Conservation (phyloP, 2,113 vertebrate species). For the Cololabis saira region DNA sequence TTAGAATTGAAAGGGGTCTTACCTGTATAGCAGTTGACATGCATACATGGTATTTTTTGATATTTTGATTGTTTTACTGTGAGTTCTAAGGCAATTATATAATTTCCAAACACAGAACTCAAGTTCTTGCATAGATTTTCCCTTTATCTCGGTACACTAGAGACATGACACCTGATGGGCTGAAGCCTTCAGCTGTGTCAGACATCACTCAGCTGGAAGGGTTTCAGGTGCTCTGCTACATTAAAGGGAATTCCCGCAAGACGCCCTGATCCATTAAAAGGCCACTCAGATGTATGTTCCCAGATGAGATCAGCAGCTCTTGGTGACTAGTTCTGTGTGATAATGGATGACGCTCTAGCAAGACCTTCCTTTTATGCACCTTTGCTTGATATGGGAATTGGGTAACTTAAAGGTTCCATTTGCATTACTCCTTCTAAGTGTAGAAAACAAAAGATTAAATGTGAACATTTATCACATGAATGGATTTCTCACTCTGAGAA, state of each 20-base stretch:
- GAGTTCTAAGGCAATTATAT: neutral
- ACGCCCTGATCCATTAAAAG: constrained; percentile 56
- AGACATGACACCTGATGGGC: constrained; percentile 14
- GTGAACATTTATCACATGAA: constrained; percentile 32
- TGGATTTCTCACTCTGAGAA: constrained; percentile 16
- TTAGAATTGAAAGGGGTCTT: no score
- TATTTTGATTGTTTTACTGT: no score
- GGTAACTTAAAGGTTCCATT: no score
- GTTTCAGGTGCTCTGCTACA: constrained; percentile 41
- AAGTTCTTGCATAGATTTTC: constrained; percentile 35
- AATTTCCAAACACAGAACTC: constrained; percentile 1
- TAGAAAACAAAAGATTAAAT: constrained; percentile 26
- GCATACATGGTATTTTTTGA: no score
- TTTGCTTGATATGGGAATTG: no score
- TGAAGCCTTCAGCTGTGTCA: constrained; percentile 31
- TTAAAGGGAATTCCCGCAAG: constrained; percentile 57
- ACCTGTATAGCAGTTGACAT: no score
- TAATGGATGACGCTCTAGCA: constrained; percentile 43
- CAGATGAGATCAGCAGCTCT: constrained; percentile 52
- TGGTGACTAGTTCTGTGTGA: constrained; percentile 49
- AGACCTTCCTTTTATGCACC: constrained; percentile 25
- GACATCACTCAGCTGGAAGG: constrained; percentile 54
- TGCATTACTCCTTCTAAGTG: neutral
- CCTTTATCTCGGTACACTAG: constrained; percentile 8
- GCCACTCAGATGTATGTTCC: constrained; percentile 26